Base-by-base conservation (phyloP, 2,113 vertebrate species). In the Nerophis lumbriciformis region DNA sequence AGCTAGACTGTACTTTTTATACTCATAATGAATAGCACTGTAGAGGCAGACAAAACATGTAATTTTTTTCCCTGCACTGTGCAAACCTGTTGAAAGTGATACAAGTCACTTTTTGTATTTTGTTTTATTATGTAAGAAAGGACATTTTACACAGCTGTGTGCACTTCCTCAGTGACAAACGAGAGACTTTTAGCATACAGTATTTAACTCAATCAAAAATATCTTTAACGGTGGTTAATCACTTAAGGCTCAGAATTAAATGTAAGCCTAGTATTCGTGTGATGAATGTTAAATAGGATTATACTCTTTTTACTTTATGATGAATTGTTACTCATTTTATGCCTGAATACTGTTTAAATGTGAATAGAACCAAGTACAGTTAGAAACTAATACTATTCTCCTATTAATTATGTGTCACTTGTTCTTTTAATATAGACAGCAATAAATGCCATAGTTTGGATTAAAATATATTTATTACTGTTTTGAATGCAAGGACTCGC, bases 41-140 rank as follows among this genome's bases (percentile, higher is more conserved):
- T 65, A 54, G 67, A 53, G 71, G 45, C 56, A 11, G 42, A 39
- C 66, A 71, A 70, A 82, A 78, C 65, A 72, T 71, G 60, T 75
- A 83, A 79, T 71, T 73, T 73, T 86, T 75, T 86, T 83, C 78
- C 79, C 77, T 83, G 66, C 66, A 69, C 0, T 4, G 66, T 67
- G 64, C 66, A 66, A 4, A 28, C 71, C 59, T 69, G 64, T 60
- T 63, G 59, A 72, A 81, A 59, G 65, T 77, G 68, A 68, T 77
- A 69, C 65, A 9, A 42, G 3, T 8, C 7, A 42, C 39, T 42
- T 42, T 42, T 9, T 42, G 8, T 42, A 9, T 42, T 10, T 42
- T 9, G 4, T 28, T 28, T 28, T 28, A 28, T 28, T 28, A 28
- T 28, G 28, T 28, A 28, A 4, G 28, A 28, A 28, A 28, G 28